These are phyloP conservation scores for Rana temporaria DNA, from an alignment of 2,113 vertebrate species.

Conservation along the genomic window DNA sequence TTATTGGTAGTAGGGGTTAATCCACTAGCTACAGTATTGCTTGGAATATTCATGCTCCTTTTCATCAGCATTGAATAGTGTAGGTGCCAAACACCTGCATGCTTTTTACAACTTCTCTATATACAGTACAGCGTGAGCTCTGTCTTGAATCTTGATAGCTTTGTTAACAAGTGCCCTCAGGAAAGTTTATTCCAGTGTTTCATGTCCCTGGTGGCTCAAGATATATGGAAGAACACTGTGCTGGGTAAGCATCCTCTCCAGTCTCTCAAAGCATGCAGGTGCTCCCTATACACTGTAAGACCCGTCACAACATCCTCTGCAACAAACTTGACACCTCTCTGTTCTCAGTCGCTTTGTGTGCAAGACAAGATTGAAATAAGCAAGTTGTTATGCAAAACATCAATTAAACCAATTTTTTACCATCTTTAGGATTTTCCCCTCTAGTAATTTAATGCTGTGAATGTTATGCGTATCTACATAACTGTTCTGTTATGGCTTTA, in stretches of 20 bases:
- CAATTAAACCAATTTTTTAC: constrained; percentile 36
- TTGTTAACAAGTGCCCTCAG: constrained; percentile 55
- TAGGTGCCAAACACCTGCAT: constrained; percentile 48
- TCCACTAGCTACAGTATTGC: not conserved
- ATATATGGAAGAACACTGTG: constrained; percentile 33
- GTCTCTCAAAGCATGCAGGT: constrained; percentile 51
- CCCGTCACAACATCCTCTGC: constrained; percentile 35
- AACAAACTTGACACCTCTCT: constrained; percentile 39
- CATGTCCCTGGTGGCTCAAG: constrained; percentile 27
- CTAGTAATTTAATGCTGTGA: constrained; percentile 11
- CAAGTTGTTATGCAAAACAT: constrained; percentile 22
- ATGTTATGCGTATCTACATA: not conserved
- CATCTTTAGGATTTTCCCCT: constrained; percentile 20
- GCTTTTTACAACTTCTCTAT: constrained; percentile 16
- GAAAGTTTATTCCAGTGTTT: constrained; percentile 41
- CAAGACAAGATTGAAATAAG: constrained; percentile 8
- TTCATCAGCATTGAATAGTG: constrained; percentile 3
- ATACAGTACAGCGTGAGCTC: constrained; percentile 20
- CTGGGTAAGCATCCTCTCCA: constrained; percentile 52
- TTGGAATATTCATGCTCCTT: not conserved
- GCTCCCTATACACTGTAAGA: constrained; percentile 42
- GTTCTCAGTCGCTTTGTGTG: constrained; percentile 20
- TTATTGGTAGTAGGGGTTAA: constrained; percentile 5
- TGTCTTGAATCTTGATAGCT: constrained; percentile 42
- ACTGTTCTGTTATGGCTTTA: constrained; percentile 12